Percentiles rank a stretch among this genome's conserved stretches.
Conservation (phyloP, 1,140 invertebrate genomes). For the Dolichoris vasculosae region DNA sequence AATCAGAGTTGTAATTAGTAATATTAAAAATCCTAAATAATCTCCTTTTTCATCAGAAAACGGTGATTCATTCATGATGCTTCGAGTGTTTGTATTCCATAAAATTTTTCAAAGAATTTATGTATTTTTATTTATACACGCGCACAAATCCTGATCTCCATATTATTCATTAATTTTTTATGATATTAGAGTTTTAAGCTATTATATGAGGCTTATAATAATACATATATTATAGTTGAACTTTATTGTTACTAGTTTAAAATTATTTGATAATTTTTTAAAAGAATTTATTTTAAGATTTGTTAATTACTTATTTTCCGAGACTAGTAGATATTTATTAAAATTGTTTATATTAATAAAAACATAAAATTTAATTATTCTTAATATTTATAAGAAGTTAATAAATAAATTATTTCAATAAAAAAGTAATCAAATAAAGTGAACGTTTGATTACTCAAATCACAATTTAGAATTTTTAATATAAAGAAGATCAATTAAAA, state of each 20-base stretch:
- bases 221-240: background rate
- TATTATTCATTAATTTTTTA: too few species aligned
- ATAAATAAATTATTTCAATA: too few species aligned
- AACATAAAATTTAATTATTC: background rate
- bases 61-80: background rate
- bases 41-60: background rate
- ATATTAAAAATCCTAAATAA: too few species aligned
- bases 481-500: too few species aligned
- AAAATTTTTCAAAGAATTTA: background rate
- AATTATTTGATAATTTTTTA: background rate
- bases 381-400: background rate
- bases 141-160: background rate
- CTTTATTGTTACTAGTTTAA: background rate
- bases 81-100: background rate
- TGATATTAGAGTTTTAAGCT: constrained; percentile 27
- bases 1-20: too few species aligned
- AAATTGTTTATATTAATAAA: too few species aligned
- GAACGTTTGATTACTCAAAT: too few species aligned
- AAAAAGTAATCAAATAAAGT: too few species aligned
- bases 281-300: constrained; percentile 22
- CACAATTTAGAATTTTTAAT: too few species aligned
- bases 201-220: background rate
- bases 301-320: background rate
- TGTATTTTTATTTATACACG: background rate
- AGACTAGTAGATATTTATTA: background rate